These are phyloP conservation scores for Monochamus alternatus DNA, from an alignment of 2,888 invertebrate genomes.

Conservation along the genomic window DNA sequence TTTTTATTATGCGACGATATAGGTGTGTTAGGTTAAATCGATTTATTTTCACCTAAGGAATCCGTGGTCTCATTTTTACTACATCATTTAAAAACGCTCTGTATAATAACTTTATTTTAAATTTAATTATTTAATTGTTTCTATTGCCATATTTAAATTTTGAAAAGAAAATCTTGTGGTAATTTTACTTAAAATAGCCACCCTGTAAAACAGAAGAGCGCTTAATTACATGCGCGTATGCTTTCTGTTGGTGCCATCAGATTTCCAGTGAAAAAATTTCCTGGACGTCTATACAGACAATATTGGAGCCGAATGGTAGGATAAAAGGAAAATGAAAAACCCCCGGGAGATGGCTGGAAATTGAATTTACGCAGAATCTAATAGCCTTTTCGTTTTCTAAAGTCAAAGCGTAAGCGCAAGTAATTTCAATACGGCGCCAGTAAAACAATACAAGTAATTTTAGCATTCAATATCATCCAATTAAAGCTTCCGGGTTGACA, in stretches of 20 bases:
- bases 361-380: slow-evolving; percentile 49
- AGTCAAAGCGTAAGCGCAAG: slow-evolving; percentile 20
- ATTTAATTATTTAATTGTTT: too few species aligned
- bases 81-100: too few species aligned
- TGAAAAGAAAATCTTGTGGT: too few species aligned
- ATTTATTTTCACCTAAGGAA: too few species aligned
- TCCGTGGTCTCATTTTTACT: too few species aligned
- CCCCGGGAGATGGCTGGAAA: slow-evolving; percentile 41
- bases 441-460: slow-evolving; percentile 30
- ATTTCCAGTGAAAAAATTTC: slow-evolving; percentile 1
- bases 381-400: slow-evolving; percentile 47
- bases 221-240: slow-evolving; percentile 5
- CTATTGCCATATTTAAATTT: too few species aligned
- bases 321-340: slow-evolving; percentile 30
- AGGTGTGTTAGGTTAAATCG: too few species aligned
- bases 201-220: too few species aligned
- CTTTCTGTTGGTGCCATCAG: neutral
- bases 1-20: too few species aligned
- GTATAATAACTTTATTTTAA: too few species aligned
- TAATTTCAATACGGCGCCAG: slow-evolving; percentile 25
- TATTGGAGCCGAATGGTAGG: slow-evolving; percentile 6
- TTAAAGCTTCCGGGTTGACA: slow-evolving; percentile 1
- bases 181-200: too few species aligned
- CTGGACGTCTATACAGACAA: slow-evolving; percentile 13
- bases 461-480: slow-evolving; percentile 7